A percentile compares a stretch with the other conserved stretches of the same genome.
Conservation (phyloP, 2,888 invertebrate genomes). For the Quadriops clusia region DNA sequence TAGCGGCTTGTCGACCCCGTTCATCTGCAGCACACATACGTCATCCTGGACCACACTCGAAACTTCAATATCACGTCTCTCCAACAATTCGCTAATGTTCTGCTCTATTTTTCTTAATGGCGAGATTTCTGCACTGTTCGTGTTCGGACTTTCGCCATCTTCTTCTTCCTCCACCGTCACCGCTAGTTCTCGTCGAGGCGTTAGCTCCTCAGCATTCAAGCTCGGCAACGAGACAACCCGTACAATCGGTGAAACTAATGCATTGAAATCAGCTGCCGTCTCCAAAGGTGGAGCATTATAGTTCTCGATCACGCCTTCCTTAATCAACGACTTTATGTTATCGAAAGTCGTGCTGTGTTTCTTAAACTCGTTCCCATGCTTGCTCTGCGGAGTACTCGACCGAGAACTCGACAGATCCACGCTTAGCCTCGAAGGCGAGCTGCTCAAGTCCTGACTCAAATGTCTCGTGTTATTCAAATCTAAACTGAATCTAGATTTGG, state of each 20-base stretch:
- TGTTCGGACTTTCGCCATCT: constrained; percentile 51
- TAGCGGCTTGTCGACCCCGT: constrained; percentile 36
- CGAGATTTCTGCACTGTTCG: constrained; percentile 50
- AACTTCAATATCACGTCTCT: constrained; percentile 32
- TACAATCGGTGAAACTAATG: constrained; percentile 51
- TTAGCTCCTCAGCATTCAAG: constrained; percentile 46
- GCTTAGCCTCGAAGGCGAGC: constrained; percentile 31
- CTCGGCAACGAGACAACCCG: constrained; percentile 57
- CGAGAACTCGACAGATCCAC: constrained; percentile 30
- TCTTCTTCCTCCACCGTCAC: constrained; percentile 65
- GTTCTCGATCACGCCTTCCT: constrained; percentile 54
- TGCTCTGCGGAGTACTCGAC: constrained; percentile 40
- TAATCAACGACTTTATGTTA: constrained; percentile 61
- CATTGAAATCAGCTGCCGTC: constrained; percentile 49
- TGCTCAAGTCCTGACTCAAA: constrained; percentile 29
- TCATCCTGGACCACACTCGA: constrained; percentile 25
- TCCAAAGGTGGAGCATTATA: constrained; percentile 43
- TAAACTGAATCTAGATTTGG: constrained; percentile 48
- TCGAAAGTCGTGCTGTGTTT: constrained; percentile 67
- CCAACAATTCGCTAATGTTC: constrained; percentile 58
- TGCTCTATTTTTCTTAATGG: constrained; percentile 60
- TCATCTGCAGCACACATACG: constrained; percentile 30
- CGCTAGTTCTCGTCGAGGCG: constrained; percentile 52
- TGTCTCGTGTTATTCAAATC: constrained; percentile 43
- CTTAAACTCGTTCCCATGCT: constrained; percentile 46